phyloP scores from a whole-genome alignment of 2,888 invertebrate species.

The Andrena haemorrhoa region DNA sequence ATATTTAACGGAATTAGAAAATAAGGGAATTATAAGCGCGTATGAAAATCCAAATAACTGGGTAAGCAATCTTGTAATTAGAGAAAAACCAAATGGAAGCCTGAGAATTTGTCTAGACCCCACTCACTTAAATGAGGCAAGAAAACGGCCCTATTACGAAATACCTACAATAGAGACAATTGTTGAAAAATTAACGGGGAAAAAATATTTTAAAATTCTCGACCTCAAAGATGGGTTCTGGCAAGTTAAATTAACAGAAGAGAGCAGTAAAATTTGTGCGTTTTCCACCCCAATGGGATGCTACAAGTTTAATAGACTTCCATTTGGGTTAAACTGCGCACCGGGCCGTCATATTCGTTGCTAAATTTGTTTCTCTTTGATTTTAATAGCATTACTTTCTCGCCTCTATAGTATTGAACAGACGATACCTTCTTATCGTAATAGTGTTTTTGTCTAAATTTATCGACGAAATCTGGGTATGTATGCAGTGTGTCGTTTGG shows the following conservation, averaged over 20 bases:
- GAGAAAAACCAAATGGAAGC: neutral
- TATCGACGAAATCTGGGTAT: too few species aligned
- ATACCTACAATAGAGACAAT: neutral
- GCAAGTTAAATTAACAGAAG: neutral
- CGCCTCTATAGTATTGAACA: too few species aligned
- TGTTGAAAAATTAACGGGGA: neutral
- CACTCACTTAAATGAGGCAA: neutral
- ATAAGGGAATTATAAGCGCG: neutral
- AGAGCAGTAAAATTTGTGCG: neutral
- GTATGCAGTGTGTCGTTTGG: too few species aligned
- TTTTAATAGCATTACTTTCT: too few species aligned
- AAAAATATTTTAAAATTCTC: neutral
- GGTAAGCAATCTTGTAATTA: neutral
- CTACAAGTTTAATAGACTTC: neutral
- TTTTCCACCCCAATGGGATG: neutral
- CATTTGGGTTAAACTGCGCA: neutral
- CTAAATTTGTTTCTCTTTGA: too few species aligned
- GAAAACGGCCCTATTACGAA: neutral
- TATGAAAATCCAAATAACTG: neutral
- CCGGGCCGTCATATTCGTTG: neutral
- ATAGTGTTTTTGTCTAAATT: too few species aligned
- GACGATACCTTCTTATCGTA: too few species aligned
- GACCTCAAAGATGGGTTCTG: neutral
- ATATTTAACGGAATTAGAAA: neutral
- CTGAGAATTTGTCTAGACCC: constrained; percentile 5